Base-by-base conservation (phyloP, 2,888 invertebrate species). In the Deroplatys truncata region DNA sequence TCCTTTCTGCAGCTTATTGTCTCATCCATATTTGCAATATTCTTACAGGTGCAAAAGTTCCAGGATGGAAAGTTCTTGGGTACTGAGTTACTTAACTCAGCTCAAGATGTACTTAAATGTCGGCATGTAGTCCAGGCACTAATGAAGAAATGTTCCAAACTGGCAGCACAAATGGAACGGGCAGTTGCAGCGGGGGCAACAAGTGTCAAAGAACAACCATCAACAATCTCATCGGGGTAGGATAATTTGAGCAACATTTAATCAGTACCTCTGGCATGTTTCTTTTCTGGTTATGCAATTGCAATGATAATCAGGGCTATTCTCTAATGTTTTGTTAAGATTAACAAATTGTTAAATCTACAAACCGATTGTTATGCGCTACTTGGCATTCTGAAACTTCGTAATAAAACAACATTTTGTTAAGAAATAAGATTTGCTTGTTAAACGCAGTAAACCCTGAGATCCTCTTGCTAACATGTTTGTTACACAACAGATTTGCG, bases 131-230 rank as follows among this genome's bases (percentile, higher is more conserved):
- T 98, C 2, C 96, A 96, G 89, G 94, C 95, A 90, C 94, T 98
- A 90, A 97, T 98, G 96, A 96, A 96, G 93, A 97, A 97, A 93
- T 99, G 99, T 92, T 96, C 97, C 84, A 96, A 95, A 85, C 94
- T 98, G 90, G 97, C 98, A 0, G 95, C 95, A 86, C 96, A 97
- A 91, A 94, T 98, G 93, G 98, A 98, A 92, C 94, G 95, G 7
- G 97, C 98, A 0, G 97, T 98, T 8, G 96, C 97, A 0, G 96
- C 95, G 20, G 97, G 97, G 0, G 96, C 96, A 0, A 92, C 94
- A 16, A 96, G 96, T 0, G 95, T 98, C 88, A 95, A 96, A 28
- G 94, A 95, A 88, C 98, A 98, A 92, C 98, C 98, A 0, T 93
- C 94, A 10, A 94, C 95, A 88, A 93, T 98, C 88, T 95, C 96